Evolutionary conservation across 2,888 invertebrate species (phyloP).

Genomic region (Branchinecta sandiegonensis): DNA sequence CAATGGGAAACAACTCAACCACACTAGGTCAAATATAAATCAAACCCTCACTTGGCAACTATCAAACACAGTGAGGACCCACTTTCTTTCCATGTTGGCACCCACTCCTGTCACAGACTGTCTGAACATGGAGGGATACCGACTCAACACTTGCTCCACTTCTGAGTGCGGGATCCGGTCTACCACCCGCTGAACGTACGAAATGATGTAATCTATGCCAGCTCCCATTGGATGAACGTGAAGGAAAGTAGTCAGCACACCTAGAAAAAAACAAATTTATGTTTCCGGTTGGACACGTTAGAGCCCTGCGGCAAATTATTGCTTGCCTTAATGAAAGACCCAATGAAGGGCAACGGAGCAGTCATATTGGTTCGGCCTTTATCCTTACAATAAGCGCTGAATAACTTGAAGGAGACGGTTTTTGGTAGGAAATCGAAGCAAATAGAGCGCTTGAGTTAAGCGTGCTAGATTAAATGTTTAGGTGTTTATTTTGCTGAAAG

Average conservation of each 20-base stretch:
- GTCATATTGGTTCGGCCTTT: too few relatives aligned
- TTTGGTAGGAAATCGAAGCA: too few relatives aligned
- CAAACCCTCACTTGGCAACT: neutral
- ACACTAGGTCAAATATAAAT: neutral
- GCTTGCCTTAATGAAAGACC: too few relatives aligned
- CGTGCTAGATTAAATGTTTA: too few relatives aligned
- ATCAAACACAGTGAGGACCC: conserved; percentile 63
- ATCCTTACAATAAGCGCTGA: too few relatives aligned
- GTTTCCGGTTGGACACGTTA: too few relatives aligned
- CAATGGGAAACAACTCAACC: too few relatives aligned
- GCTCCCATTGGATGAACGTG: conserved; percentile 88
- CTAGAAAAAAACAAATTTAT: conserved; percentile 30
- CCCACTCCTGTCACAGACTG: conserved; percentile 65
- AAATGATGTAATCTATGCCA: conserved; percentile 74
- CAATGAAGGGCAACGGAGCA: too few relatives aligned
- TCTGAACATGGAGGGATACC: conserved; percentile 63
- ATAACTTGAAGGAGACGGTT: too few relatives aligned
- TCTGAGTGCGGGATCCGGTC: conserved; percentile 54
- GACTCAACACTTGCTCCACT: conserved; percentile 58
- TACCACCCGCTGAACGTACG: conserved; percentile 70
- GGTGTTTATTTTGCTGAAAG: too few relatives aligned
- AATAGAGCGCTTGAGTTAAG: too few relatives aligned
- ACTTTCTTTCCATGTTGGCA: conserved; percentile 67
- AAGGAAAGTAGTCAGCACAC: conserved; percentile 71
- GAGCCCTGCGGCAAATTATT: too few relatives aligned